Evolutionary conservation across 23 tunicate genomes (phyloP), one percentile per base, ranked within the genome.

Genomic region (Phallusia fumigata): DNA sequence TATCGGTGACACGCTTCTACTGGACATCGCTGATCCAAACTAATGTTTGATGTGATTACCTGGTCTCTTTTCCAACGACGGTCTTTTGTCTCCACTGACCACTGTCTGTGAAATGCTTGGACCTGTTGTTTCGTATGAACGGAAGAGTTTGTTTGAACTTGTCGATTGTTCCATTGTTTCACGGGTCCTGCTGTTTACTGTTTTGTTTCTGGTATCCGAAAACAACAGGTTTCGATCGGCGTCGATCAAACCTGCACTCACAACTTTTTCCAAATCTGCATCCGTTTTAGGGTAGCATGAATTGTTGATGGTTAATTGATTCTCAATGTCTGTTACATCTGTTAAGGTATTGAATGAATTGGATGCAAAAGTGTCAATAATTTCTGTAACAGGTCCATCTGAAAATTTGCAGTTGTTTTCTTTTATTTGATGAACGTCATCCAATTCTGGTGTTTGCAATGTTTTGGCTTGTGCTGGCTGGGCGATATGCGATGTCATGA

Each of bases 131-230:
- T 58, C 28, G 69, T 24, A 58, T 24, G 16, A 24, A 58, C 69
- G 69, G 69, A 58, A 58, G 69, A 58, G 69, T 58, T 58, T 58
- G 69, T 58, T 58, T 58, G 69, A 58, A 58, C 69, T 58, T 21
- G 26, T 24, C 69, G 28, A 16, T 5, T 5, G 28, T 58, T 58
- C 69, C 16, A 6, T 58, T 58, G 69, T 58, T 40, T 40, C 10
- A 3, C 10, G 47, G 47, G 47, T 3, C 15, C 69, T 21, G 1
- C 15, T 58, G 69, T 58, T 58, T 58, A 16, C 69, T 58, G 69
- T 58, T 58, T 58, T 13, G 69, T 58, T 58, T 13, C 69, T 58
- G 69, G 16, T 6, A 21, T 58, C 28, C 69, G 69, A 8, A 58
- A 6, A 6, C 13, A 13, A 58, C 69, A 58, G 69, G 69, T 58